Evolutionary conservation across 2,888 invertebrate species (phyloP).

Genomic region (Antitype chi): DNA sequence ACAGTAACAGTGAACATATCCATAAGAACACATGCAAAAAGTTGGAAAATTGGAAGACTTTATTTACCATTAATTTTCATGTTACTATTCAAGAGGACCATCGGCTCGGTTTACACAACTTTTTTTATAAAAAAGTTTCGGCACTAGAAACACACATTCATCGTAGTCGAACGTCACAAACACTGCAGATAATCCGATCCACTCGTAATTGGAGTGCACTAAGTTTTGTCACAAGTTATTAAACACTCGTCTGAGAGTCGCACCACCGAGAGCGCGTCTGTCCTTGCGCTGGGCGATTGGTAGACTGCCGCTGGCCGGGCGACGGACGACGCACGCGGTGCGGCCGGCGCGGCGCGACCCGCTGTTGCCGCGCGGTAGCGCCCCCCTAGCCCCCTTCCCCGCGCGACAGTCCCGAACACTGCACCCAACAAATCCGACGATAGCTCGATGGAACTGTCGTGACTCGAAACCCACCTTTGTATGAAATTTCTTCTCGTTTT

Average conservation of each 20-base stretch:
- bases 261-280: slow-evolving; percentile 69
- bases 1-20: slow-evolving; percentile 78
- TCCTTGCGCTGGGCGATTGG: slow-evolving; percentile 73
- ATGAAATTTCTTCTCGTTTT: slow-evolving; percentile 83
- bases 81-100: slow-evolving; percentile 90
- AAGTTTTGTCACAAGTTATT: slow-evolving; percentile 84
- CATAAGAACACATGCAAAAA: slow-evolving; percentile 83
- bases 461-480: slow-evolving; percentile 81
- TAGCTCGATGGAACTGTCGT: slow-evolving; percentile 80
- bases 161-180: slow-evolving; percentile 81
- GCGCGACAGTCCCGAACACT: slow-evolving; percentile 73
- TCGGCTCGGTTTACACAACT: slow-evolving; percentile 82
- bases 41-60: slow-evolving; percentile 74
- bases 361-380: slow-evolving; percentile 77
- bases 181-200: slow-evolving; percentile 87
- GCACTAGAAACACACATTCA: slow-evolving; percentile 81
- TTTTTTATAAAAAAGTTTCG: slow-evolving; percentile 70
- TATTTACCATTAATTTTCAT: slow-evolving; percentile 90
- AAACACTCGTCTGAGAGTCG: slow-evolving; percentile 69
- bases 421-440: slow-evolving; percentile 83
- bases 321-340: slow-evolving; percentile 60
- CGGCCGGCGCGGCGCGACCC: slow-evolving; percentile 67
- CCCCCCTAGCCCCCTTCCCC: slow-evolving; percentile 68
- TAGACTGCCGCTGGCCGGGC: slow-evolving; percentile 74
- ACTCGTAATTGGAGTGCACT: slow-evolving; percentile 76